Evolutionary conservation across 2,113 vertebrate species (phyloP), one percentile per base, ranked within the genome.

Genomic region (Gopherus flavomarginatus): DNA sequence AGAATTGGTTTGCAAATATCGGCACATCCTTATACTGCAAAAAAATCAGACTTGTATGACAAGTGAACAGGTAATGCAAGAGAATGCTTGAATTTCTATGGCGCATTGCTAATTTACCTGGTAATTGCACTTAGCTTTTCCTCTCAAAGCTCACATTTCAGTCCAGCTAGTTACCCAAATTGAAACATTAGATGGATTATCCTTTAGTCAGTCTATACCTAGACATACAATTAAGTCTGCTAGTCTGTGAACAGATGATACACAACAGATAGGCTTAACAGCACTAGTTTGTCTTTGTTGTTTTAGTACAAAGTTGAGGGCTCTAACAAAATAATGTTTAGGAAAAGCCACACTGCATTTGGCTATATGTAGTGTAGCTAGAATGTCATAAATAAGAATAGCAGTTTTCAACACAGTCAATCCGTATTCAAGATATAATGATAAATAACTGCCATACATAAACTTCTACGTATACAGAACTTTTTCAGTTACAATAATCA

Each of bases 401-500:
- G 50, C 6, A 1, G 62, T 88, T 91, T 92, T 83, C 75, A 90
- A 5, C 52, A 77, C 24, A 86, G 78, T 27, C 50, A 87, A 89
- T 26, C 3, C 75, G 85, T 42, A 83, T 27, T 92, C 78, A 92
- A 92, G 96, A 88, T 27, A 44, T 17, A 35, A 65, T 24, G 8
- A 24, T 72, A 87, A 69, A n/a, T 77, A 87, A 49, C 83, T 87
- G 42, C 50, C 92, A 27, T 16, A 92, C 50, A 47, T 2, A 3
- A 69, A 92, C 52, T 94, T 90, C 69, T 91, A 93, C 85, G 85
- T 92, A 92, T 62, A 89, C 94, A 69, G 56, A 77, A 13, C 42
- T 88, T 93, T 92, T 91, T 90, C 47, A 94, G 65, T 95, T 93
- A 95, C 53, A 84, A 69, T 92, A 78, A 56, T 88, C 90, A 47